These are phyloP conservation scores for Masticophis lateralis DNA, from an alignment of 2,797 vertebrate genomes.

Conservation along the genomic window DNA sequence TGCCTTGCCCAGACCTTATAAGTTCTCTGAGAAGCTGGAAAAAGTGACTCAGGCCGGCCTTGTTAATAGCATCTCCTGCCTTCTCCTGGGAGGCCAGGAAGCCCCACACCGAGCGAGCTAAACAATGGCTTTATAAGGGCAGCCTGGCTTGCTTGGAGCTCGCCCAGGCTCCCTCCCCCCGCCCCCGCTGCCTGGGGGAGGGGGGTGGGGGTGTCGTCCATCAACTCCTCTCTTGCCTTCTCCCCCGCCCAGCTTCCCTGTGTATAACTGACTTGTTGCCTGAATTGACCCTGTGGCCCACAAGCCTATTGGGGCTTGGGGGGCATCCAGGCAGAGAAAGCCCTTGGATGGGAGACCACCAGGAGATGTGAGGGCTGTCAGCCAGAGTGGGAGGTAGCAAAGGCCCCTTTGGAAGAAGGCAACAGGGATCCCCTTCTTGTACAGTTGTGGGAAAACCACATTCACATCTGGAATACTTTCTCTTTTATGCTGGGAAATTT, in stretches of 20 bases:
- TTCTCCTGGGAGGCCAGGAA: constrained; percentile 28
- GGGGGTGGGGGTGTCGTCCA: accelerated
- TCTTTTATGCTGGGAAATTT: not conserved
- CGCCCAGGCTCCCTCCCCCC: not conserved
- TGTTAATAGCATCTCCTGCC: constrained; percentile 58
- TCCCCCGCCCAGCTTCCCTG: not conserved
- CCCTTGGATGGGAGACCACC: not conserved
- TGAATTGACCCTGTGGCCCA: not conserved
- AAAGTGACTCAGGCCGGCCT: constrained; percentile 71
- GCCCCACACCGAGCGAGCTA: constrained; percentile 16
- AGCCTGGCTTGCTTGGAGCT: not conserved
- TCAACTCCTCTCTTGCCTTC: not conserved
- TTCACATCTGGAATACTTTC: not conserved
- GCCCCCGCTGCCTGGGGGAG: not conserved
- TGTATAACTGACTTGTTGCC: not conserved
- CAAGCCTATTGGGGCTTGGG: too few species aligned
- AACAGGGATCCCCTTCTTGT: not conserved
- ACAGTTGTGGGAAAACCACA: not conserved
- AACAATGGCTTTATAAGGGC: constrained; percentile 77
- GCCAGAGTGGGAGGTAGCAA: not conserved
- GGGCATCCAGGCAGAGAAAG: not conserved
- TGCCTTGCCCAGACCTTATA: constrained; percentile 65
- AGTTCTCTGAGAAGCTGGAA: constrained; percentile 67
- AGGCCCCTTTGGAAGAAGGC: not conserved
- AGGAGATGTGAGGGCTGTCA: not conserved